Conservation (phyloP, 2,113 vertebrate species). For the Gadus macrocephalus region DNA sequence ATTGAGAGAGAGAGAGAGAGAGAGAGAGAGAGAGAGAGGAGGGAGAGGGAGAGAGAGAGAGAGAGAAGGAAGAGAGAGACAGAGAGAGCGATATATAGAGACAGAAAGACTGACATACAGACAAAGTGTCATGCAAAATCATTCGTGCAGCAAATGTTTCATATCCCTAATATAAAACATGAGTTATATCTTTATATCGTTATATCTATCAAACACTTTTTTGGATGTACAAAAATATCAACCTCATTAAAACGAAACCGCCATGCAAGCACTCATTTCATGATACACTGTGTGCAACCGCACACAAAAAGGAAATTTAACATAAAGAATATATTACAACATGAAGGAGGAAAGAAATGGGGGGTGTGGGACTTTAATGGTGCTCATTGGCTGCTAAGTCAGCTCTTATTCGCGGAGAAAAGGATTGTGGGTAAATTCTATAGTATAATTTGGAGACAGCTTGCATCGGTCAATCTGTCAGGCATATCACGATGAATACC, state of each 20-base stretch:
- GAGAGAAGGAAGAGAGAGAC: too few species aligned
- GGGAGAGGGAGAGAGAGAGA: too few species aligned
- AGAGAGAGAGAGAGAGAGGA: too few species aligned
- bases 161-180: not conserved
- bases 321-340: constrained; percentile 7
- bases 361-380: constrained; percentile 35
- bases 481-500: constrained; percentile 57
- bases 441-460: constrained; percentile 55
- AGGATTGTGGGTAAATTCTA: constrained; percentile 67
- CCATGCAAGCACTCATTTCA: not conserved
- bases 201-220: constrained; percentile 8
- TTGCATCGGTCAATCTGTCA: constrained; percentile 63
- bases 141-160: too few species aligned
- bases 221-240: constrained; percentile 20
- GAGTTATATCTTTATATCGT: not conserved
- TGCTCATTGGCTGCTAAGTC: constrained; percentile 39
- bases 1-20: too few species aligned
- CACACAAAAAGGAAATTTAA: constrained; percentile 19
- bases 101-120: too few species aligned
- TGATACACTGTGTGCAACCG: too few species aligned
- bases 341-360: constrained; percentile 10
- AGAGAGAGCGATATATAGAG: too few species aligned
- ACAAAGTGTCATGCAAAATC: too few species aligned
- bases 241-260: constrained; percentile 12
- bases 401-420: constrained; percentile 53